Evolutionary conservation across 2,888 invertebrate species (phyloP).

Genomic region (Drosophila peninsularis): DNA sequence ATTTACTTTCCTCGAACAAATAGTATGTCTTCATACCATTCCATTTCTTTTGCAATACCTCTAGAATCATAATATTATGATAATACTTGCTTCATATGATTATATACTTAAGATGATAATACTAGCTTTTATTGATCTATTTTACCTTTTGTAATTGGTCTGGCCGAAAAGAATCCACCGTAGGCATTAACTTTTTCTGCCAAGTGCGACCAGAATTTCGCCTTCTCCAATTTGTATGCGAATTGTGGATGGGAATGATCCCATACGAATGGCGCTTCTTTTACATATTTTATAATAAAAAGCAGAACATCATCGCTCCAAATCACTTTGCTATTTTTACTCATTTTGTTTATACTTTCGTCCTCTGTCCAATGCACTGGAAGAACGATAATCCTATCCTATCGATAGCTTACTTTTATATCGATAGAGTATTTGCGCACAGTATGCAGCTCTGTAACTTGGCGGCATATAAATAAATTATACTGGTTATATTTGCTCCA

Average conservation of each 20-base stretch:
- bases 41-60: conserved; percentile 50
- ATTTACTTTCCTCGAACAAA: conserved; percentile 54
- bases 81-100: no score
- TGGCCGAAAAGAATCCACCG: conserved; percentile 23
- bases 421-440: background rate
- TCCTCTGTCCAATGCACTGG: background rate
- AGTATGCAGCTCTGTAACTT: conserved; percentile 4
- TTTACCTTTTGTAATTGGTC: conserved; percentile 47
- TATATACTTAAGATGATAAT: conserved; percentile 5
- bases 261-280: conserved; percentile 51
- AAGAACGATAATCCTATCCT: conserved; percentile 18
- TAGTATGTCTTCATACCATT: conserved; percentile 57
- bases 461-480: no score
- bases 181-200: conserved; percentile 48
- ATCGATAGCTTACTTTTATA: conserved; percentile 15
- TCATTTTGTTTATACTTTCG: conserved; percentile 41
- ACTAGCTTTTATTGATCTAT: background rate
- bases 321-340: conserved; percentile 46
- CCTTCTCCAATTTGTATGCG: conserved; percentile 42
- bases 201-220: conserved; percentile 52
- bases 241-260: conserved; percentile 53
- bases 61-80: conserved; percentile 16
- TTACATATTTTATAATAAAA: conserved; percentile 57
- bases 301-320: conserved; percentile 51
- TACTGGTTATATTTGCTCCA: no score